These are phyloP conservation scores for Leptobrachium ailaonicum DNA, from an alignment of 2,113 vertebrate genomes.

Conservation along the genomic window DNA sequence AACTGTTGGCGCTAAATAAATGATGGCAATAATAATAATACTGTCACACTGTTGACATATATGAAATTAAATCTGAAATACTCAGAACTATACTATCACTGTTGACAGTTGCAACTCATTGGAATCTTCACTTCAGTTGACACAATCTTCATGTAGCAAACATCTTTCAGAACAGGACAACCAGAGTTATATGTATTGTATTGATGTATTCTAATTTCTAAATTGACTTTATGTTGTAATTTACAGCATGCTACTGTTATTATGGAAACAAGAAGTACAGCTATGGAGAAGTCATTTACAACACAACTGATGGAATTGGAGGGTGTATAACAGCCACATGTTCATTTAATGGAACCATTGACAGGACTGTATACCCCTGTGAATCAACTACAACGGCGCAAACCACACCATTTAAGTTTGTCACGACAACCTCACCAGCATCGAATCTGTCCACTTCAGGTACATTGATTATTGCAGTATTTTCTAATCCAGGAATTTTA, in stretches of 20 bases:
- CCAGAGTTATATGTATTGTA: too few species aligned
- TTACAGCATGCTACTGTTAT: slow-evolving; percentile 68
- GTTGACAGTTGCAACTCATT: too few species aligned
- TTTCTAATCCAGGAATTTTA: background rate
- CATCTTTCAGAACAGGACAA: too few species aligned
- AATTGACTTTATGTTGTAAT: background rate
- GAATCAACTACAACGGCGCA: background rate
- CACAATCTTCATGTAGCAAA: too few species aligned
- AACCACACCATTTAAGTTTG: slow-evolving; percentile 21
- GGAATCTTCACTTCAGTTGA: too few species aligned
- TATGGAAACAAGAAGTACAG: slow-evolving; percentile 64
- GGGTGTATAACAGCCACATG: slow-evolving; percentile 70
- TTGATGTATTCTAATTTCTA: slow-evolving; percentile 56
- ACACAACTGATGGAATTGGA: slow-evolving; percentile 71
- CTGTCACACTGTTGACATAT: too few species aligned
- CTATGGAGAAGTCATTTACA: slow-evolving; percentile 59
- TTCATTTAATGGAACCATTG: slow-evolving; percentile 61
- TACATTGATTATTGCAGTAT: background rate
- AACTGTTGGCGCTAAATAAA: too few species aligned
- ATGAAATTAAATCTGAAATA: too few species aligned
- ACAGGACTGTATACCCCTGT: slow-evolving; percentile 59
- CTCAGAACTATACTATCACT: too few species aligned
- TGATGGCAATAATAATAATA: too few species aligned
- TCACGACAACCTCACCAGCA: background rate
- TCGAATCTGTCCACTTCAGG: slow-evolving; percentile 9